Evolutionary conservation across 2,113 vertebrate species (phyloP).

Genomic region (Trogon surrucura): DNA sequence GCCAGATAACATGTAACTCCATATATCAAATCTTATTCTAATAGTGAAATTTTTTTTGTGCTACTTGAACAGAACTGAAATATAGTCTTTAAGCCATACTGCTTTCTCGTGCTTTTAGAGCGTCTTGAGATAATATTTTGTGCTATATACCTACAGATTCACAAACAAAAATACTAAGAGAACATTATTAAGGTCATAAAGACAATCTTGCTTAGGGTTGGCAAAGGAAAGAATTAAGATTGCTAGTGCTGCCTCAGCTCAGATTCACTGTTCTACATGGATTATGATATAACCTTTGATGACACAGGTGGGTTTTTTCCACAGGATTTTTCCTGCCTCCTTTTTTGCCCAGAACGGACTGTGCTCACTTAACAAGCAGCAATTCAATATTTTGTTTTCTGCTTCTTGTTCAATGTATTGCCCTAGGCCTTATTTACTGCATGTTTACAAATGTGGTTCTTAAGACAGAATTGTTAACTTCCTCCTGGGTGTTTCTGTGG

Average conservation of each 20-base stretch:
- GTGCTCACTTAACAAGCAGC: neutral
- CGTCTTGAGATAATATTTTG: neutral
- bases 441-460: neutral
- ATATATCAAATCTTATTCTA: neutral
- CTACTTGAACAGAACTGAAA: neutral
- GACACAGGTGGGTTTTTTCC: neutral
- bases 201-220: neutral
- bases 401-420: neutral
- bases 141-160: neutral
- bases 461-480: constrained; percentile 37
- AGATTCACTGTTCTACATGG: neutral
- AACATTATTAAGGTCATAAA: neutral
- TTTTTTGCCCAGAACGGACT: neutral
- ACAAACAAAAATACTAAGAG: neutral
- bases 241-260: neutral
- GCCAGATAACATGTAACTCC: neutral
- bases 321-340: neutral
- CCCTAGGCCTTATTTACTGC: constrained; percentile 24
- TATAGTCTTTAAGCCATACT: neutral
- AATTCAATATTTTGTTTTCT: neutral
- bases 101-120: neutral
- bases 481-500: neutral
- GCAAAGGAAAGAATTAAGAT: neutral
- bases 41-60: neutral
- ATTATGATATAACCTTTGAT: neutral